A percentile compares a stretch with the other conserved stretches of the same genome.
Evolutionary conservation across 1,140 invertebrate species (phyloP).

Genomic region (Condylostylus longicornis): DNA sequence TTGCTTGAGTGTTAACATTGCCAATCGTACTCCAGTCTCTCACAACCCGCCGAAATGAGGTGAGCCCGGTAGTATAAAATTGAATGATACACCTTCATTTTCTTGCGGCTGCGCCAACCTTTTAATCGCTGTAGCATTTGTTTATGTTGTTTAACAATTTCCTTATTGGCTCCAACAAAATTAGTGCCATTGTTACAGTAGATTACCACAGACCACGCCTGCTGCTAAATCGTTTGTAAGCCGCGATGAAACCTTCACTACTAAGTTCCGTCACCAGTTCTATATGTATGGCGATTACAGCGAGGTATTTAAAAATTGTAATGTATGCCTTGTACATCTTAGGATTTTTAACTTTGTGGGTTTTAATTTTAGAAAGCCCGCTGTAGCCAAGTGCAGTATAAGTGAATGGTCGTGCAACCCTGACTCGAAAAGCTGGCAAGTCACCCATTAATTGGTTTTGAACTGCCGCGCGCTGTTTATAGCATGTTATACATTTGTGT

Average conservation of each 20-base stretch:
- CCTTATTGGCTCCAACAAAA: conserved; percentile 5
- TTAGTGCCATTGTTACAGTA: conserved; percentile 16
- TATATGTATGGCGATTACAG: conserved; percentile 18
- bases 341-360: conserved; percentile 1
- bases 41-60: conserved; percentile 9
- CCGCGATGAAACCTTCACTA: conserved; percentile 18
- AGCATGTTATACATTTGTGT: background rate
- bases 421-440: conserved; percentile 19
- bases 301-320: conserved; percentile 12
- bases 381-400: conserved; percentile 12
- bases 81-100: too few species aligned
- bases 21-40: conserved; percentile 5
- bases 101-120: too few species aligned
- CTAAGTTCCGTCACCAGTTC: conserved; percentile 17
- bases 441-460: conserved; percentile 20
- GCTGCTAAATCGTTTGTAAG: conserved; percentile 17
- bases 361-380: background rate
- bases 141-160: too few species aligned
- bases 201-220: background rate
- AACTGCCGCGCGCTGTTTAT: too few species aligned
- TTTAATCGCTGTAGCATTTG: too few species aligned
- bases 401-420: conserved; percentile 12
- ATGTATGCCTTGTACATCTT: conserved; percentile 17
- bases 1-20: too few species aligned
- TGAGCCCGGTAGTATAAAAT: conserved; percentile 6